Evolutionary conservation across 1,140 invertebrate species (phyloP), one percentile per base, ranked within the genome.

Genomic region (Manduca sexta): DNA sequence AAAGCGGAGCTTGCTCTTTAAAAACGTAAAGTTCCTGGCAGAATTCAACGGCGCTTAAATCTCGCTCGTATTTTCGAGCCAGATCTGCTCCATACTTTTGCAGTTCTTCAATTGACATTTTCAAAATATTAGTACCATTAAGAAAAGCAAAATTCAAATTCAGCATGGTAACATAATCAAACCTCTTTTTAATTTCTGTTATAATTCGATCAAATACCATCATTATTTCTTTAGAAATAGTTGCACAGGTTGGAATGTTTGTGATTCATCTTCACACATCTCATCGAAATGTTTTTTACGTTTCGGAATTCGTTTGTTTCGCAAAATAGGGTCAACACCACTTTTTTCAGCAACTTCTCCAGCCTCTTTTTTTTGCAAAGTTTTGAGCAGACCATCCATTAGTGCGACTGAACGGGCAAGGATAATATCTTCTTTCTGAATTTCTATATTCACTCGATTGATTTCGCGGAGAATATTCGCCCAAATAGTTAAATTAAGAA

Each of bases 1-100:
- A 52, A 45, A 52, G 13, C 30, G 49, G 26, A 39, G 35, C 49
- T 41, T 56, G 52, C 49, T 52, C 42, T 57, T 61, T 53, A 40
- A 56, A 54, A 61, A 61, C 50, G 41, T 45, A 33, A 26, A 50
- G 50, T 56, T 61, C 54, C 52, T 60, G 49, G 45, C 57, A 56
- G 49, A 60, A 60, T 56, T 60, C 52, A 43, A 48, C 14, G 42
- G 41, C 13, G 16, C 34, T 60, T 56, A 61, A 61, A 61, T 61
- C 53, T 53, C 58, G 12, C 21, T 21, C 21, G 7, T 21, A 21
- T 21, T 21, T 21, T 21, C 7, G 21, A 21, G 21, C 21, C 21
- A 21, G 21, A 21, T 21, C 7, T 21, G 21, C 21, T 21, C 21
- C 21, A 21, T 21, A 7, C 21, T 21, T 21, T 21, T 21, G 21